These are phyloP conservation scores for Helicoverpa zea DNA, from an alignment of 1,140 invertebrate genomes.

Conservation along the genomic window DNA sequence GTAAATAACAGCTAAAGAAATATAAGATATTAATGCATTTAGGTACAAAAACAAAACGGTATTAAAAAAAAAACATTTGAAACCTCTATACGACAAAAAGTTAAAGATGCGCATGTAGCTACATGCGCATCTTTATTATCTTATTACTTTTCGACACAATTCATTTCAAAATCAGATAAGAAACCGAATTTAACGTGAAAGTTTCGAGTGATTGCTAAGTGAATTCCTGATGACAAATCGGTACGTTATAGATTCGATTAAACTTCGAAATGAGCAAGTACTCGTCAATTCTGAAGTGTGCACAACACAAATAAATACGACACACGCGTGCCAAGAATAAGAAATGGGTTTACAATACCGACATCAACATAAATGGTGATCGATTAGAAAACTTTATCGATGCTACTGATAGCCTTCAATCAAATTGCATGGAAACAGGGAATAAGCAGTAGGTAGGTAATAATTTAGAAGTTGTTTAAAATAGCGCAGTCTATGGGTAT, in stretches of 20 bases:
- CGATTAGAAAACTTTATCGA: constrained; percentile 49
- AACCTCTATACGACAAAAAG: neutral
- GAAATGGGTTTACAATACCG: constrained; percentile 4
- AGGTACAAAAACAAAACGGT: too few relatives aligned
- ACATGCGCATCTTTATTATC: too few relatives aligned
- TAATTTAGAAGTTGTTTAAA: neutral
- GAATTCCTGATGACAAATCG: constrained; percentile 72
- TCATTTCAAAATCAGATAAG: constrained; percentile 3
- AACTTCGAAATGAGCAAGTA: neutral
- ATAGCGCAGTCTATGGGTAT: too few relatives aligned
- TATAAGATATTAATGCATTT: too few relatives aligned
- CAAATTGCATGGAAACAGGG: neutral
- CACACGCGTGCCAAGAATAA: constrained; percentile 21
- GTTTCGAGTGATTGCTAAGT: constrained; percentile 56
- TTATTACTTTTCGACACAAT: neutral
- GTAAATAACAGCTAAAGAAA: too few relatives aligned
- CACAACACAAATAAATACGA: too few relatives aligned
- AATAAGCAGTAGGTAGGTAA: neutral
- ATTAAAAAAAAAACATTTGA: neutral
- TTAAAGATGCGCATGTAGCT: neutral
- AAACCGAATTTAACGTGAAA: constrained; percentile 55
- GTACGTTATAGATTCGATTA: constrained; percentile 67
- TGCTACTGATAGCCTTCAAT: constrained; percentile 3
- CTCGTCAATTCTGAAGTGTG: neutral
- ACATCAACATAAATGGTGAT: constrained; percentile 42